Conservation (phyloP, 2,113 vertebrate genomes). For the Grus americana region DNA sequence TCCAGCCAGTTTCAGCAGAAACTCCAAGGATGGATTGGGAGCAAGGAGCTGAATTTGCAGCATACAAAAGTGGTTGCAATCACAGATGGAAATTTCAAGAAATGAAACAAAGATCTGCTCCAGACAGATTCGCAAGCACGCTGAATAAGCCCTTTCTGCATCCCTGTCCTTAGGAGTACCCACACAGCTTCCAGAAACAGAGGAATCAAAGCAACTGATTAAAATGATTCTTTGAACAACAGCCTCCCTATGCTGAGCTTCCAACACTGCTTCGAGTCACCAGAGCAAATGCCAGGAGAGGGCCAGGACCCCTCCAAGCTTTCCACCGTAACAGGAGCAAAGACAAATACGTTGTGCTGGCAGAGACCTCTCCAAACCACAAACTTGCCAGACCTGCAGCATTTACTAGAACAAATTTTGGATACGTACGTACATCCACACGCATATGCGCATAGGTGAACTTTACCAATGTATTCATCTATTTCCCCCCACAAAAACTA, state of each 20-base stretch:
- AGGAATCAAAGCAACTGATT: accelerated
- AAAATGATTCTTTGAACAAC: background rate
- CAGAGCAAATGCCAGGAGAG: background rate
- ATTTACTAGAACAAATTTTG: accelerated
- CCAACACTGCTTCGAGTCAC: background rate
- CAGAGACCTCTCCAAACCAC: background rate
- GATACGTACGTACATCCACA: too few species aligned
- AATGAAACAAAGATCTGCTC: background rate
- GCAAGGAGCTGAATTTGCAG: background rate
- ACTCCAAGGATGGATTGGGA: background rate
- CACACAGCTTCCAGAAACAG: background rate
- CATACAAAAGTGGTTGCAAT: accelerated
- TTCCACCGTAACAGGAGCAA: background rate
- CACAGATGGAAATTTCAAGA: background rate
- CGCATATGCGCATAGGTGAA: background rate
- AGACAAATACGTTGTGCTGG: background rate
- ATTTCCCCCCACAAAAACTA: background rate
- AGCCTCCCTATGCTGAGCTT: background rate
- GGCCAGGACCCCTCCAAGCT: background rate
- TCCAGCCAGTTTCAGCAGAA: background rate
- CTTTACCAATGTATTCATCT: accelerated
- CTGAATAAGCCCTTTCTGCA: background rate
- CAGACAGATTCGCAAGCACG: accelerated
- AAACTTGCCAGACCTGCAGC: accelerated
- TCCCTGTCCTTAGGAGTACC: background rate